These are phyloP conservation scores for Cladopsammia gracilis DNA, from an alignment of 64 coral and sea anemone species.

Conservation along the genomic window DNA sequence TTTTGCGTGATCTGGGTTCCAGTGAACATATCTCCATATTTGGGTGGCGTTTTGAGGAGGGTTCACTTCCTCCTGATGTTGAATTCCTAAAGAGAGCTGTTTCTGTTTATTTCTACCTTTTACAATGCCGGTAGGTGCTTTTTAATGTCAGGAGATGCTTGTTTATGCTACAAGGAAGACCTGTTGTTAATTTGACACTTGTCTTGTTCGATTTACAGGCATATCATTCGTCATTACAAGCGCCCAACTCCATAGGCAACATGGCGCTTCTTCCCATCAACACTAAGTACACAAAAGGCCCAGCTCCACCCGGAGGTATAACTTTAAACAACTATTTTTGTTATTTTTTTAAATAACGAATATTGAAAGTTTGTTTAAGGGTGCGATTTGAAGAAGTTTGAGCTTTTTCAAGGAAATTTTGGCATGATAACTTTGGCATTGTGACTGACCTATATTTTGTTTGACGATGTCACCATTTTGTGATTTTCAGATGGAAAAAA, in stretches of 20 bases:
- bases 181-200: not conserved
- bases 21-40: conserved; percentile 35
- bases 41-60: conserved; percentile 42
- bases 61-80: conserved; percentile 77
- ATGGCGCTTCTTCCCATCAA: conserved; percentile 98
- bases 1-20: conserved; percentile 4
- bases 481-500: conserved; percentile 77
- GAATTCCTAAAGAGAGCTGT: not conserved
- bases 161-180: not conserved
- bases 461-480: not conserved
- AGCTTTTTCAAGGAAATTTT: not conserved
- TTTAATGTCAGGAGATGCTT: not conserved
- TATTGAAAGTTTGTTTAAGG: not conserved
- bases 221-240: conserved; percentile 96
- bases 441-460: not conserved
- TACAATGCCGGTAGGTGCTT: conserved; percentile 93
- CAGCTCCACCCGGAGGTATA: conserved; percentile 93
- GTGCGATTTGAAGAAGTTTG: too few species aligned
- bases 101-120: conserved; percentile 60
- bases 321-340: not conserved
- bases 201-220: conserved; percentile 73
- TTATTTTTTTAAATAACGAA: not conserved
- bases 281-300: conserved; percentile 95
- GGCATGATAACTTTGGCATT: not conserved
- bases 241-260: conserved; percentile 86